Conservation (phyloP, 2,113 vertebrate species). For the Lagopus muta region DNA sequence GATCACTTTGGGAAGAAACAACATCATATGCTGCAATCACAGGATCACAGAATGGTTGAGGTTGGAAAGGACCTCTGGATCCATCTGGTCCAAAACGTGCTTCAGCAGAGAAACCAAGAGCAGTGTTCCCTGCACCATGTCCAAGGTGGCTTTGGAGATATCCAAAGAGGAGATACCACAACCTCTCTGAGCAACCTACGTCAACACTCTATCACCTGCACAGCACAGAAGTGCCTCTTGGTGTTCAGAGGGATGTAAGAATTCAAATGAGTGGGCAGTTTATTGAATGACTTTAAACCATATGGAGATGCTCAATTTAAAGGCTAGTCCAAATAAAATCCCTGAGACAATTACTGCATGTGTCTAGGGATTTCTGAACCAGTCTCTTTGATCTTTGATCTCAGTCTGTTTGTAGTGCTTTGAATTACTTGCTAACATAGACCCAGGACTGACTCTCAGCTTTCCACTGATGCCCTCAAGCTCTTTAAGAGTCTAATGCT, state of each 20-base stretch:
- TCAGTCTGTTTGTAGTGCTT: neutral
- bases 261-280: neutral
- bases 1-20: neutral
- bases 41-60: neutral
- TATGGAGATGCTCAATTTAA: neutral
- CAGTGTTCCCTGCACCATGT: too few species aligned
- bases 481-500: neutral
- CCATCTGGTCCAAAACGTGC: neutral
- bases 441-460: neutral
- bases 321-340: neutral
- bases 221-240: neutral
- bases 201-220: too few species aligned
- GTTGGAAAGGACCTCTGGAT: neutral
- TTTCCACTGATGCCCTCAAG: neutral
- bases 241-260: neutral
- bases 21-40: neutral
- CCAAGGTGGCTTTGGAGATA: too few species aligned
- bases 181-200: too few species aligned
- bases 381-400: neutral
- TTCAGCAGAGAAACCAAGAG: neutral
- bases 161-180: too few species aligned
- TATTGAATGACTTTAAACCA: neutral
- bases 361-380: neutral
- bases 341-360: neutral
- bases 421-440: neutral